phyloP scores from a whole-genome alignment of 2,888 invertebrate genomes.

The Neocrepidodera transversa region DNA sequence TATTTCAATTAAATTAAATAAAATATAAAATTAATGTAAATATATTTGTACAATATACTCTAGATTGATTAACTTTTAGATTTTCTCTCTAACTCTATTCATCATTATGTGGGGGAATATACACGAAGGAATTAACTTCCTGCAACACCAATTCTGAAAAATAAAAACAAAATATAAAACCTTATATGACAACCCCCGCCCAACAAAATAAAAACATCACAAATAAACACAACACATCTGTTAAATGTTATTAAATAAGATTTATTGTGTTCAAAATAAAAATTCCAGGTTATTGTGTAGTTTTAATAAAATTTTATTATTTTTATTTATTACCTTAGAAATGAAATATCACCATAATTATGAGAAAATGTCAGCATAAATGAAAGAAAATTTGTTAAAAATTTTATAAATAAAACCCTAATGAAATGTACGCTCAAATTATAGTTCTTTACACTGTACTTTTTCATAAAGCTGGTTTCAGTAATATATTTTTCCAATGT shows the following conservation, averaged over 20 bases:
- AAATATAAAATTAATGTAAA: constrained; percentile 29
- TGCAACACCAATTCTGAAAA: constrained; percentile 79
- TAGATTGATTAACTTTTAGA: constrained; percentile 27
- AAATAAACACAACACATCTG: too few species aligned
- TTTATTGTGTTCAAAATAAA: neutral
- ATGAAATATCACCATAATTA: too few species aligned
- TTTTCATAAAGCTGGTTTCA: too few species aligned
- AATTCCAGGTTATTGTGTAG: neutral
- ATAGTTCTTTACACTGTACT: too few species aligned
- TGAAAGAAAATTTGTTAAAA: too few species aligned
- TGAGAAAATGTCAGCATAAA: too few species aligned
- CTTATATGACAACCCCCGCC: too few species aligned
- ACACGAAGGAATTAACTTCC: constrained; percentile 78
- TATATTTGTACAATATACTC: constrained; percentile 42
- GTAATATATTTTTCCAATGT: too few species aligned
- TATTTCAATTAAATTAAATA: constrained; percentile 39
- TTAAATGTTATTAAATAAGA: neutral
- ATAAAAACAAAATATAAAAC: constrained; percentile 2
- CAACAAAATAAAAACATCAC: too few species aligned
- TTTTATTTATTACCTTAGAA: too few species aligned
- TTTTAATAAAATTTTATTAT: neutral
- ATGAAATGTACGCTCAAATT: too few species aligned
- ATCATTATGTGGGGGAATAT: constrained; percentile 64
- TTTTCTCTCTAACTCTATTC: constrained; percentile 41
- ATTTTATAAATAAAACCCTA: too few species aligned